Percentiles rank a stretch among this genome's conserved stretches.
These are phyloP conservation scores for Meloidogyne hapla DNA, from an alignment of 1,140 invertebrate genomes.

Conservation along the genomic window DNA sequence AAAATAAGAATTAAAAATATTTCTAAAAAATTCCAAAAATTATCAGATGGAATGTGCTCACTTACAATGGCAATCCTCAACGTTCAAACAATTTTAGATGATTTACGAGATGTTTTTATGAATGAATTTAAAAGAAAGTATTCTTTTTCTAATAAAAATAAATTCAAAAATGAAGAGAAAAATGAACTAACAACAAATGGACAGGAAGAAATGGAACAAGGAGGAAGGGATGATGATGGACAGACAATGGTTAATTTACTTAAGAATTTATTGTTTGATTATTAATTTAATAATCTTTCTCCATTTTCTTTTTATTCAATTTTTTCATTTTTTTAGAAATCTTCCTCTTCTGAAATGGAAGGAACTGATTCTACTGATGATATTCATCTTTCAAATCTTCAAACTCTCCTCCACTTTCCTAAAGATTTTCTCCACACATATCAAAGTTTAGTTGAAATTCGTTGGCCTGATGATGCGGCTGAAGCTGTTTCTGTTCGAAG, in stretches of 20 bases:
- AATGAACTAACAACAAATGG: not conserved
- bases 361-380: not conserved
- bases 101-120: not conserved
- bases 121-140: conserved; percentile 10
- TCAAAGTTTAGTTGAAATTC: conserved; percentile 47
- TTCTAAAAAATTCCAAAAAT: not conserved
- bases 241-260: conserved; percentile 7
- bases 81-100: conserved; percentile 1
- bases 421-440: conserved; percentile 33
- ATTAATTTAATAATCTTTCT: too few relatives aligned
- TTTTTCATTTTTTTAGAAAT: not conserved
- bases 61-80: conserved; percentile 22
- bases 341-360: conserved; percentile 23
- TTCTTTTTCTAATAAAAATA: conserved; percentile 1
- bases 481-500: conserved; percentile 50
- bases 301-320: too few relatives aligned
- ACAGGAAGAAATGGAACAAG: not conserved
- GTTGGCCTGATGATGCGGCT: conserved; percentile 30
- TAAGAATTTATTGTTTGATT: not conserved
- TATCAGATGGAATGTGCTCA: conserved; percentile 7
- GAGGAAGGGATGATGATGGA: conserved; percentile 32
- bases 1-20: too few relatives aligned
- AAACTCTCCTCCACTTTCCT: conserved; percentile 28
- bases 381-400: not conserved
- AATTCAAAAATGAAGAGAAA: not conserved